phyloP scores from a whole-genome alignment of 1,140 invertebrate genomes.

The Hesperophylax magnus region DNA sequence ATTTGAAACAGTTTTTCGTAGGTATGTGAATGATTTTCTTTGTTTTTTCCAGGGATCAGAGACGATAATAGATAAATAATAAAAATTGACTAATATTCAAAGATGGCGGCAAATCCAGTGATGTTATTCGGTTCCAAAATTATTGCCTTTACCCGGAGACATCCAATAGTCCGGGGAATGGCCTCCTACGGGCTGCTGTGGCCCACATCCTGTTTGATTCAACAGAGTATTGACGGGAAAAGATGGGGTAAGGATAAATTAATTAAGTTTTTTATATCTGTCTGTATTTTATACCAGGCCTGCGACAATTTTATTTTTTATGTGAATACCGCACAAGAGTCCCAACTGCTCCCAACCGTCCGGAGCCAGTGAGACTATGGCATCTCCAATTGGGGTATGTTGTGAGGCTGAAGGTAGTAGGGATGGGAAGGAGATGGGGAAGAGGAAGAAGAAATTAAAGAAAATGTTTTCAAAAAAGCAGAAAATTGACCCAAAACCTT shows the following conservation, averaged over 20 bases:
- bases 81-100: background rate
- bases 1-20: background rate
- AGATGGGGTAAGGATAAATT: constrained; percentile 48
- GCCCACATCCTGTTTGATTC: constrained; percentile 55
- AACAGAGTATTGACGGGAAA: constrained; percentile 54
- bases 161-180: constrained; percentile 55
- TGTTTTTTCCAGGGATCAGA: background rate
- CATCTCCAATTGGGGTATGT: too few species aligned
- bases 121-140: constrained; percentile 44
- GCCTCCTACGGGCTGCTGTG: constrained; percentile 53
- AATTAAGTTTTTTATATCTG: background rate
- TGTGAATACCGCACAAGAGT: too few species aligned
- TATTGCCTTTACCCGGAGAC: constrained; percentile 40
- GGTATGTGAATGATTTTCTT: background rate
- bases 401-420: too few species aligned
- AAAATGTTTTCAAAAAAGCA: too few species aligned
- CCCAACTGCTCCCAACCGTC: too few species aligned
- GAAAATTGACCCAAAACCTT: too few species aligned
- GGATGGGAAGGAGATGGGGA: too few species aligned
- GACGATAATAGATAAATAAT: background rate
- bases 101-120: constrained; percentile 8
- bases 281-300: too few species aligned
- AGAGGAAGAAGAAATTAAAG: too few species aligned
- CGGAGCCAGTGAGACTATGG: too few species aligned
- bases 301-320: too few species aligned